Percentiles rank a stretch among this genome's conserved stretches.
These are phyloP conservation scores for Teleogryllus oceanicus DNA, from an alignment of 2,888 invertebrate species.

Conservation along the genomic window DNA sequence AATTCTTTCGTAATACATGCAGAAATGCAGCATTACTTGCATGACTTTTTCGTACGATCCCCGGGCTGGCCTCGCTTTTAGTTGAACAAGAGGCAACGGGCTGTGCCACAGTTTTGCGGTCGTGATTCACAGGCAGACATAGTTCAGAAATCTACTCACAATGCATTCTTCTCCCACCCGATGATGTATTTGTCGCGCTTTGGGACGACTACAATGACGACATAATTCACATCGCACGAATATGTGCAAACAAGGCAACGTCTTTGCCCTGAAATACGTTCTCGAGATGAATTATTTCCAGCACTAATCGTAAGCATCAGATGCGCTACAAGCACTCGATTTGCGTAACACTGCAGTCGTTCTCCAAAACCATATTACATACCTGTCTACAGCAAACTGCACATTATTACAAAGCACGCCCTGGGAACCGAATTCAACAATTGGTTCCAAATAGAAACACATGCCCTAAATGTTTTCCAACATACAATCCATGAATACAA, in stretches of 20 bases:
- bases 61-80: neutral
- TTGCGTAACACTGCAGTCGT: neutral
- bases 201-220: neutral
- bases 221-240: neutral
- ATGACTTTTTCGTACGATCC: neutral
- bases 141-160: neutral
- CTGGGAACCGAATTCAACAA: too few relatives aligned
- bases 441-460: neutral
- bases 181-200: neutral
- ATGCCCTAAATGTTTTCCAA: slow-evolving; percentile 18
- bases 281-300: neutral
- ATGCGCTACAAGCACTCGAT: neutral
- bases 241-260: neutral
- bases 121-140: neutral
- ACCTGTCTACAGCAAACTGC: too few relatives aligned
- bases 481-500: neutral
- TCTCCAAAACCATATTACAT: too few relatives aligned
- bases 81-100: neutral
- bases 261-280: neutral
- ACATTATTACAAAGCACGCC: too few relatives aligned
- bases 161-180: neutral
- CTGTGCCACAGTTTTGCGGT: neutral
- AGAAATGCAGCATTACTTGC: slow-evolving; percentile 9
- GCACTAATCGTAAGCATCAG: neutral
- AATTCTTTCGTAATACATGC: slow-evolving; percentile 18